phyloP scores from a whole-genome alignment of 2,797 vertebrate species.

The Gobionotothen gibberifrons region DNA sequence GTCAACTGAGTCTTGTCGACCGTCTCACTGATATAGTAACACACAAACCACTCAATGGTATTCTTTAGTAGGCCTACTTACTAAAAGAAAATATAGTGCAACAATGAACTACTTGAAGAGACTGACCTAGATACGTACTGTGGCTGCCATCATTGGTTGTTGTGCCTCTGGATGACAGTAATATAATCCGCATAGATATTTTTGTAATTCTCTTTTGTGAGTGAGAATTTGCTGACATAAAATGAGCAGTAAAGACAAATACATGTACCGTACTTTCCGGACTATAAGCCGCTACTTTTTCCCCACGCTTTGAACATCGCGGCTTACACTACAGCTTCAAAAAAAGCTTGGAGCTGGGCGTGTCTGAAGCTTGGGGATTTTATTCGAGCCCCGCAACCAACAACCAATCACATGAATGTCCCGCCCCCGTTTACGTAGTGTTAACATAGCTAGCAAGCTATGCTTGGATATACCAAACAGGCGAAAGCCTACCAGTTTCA shows the following conservation, averaged over 20 bases:
- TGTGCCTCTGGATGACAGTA: conserved; percentile 22
- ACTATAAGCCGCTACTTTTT: no score
- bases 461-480: no score
- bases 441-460: no score
- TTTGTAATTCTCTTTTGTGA: conserved; percentile 14
- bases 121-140: conserved; percentile 35
- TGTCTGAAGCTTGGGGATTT: no score
- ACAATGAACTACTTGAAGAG: conserved; percentile 39
- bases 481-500: no score
- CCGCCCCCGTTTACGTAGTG: no score
- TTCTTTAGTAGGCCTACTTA: conserved; percentile 8
- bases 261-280: no score
- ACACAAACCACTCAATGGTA: conserved; percentile 9
- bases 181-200: conserved; percentile 27
- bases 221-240: conserved; percentile 4
- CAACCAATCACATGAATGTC: no score
- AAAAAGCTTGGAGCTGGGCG: no score
- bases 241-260: conserved; percentile 9
- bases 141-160: conserved; percentile 12
- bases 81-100: conserved; percentile 37
- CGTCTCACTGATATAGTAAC: conserved; percentile 35
- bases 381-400: no score
- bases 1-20: conserved; percentile 26
- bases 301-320: no score
- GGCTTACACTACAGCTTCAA: no score